Percentiles rank a stretch among this genome's conserved stretches.
Evolutionary conservation across 2,797 vertebrate species (phyloP).

Genomic region (Adelosebastes latens): DNA sequence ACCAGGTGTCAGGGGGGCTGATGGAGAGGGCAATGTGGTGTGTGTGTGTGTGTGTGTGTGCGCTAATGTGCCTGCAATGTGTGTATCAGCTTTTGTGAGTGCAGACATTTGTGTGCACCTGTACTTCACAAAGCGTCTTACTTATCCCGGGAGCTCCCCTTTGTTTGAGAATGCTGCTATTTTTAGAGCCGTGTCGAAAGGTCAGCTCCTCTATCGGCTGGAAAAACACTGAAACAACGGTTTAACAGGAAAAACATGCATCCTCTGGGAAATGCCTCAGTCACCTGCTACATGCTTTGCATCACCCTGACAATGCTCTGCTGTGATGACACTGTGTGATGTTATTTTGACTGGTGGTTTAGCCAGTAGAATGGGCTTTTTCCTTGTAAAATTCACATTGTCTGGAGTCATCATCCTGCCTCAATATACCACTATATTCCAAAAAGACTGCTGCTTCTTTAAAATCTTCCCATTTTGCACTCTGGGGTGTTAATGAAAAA

Average conservation of each 20-base stretch:
- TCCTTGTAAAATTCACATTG: not conserved
- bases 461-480: not conserved
- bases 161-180: conserved; percentile 67
- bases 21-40: conserved; percentile 43
- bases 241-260: conserved; percentile 39
- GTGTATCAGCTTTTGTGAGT: conserved; percentile 4
- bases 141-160: conserved; percentile 60
- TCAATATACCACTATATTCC: not conserved
- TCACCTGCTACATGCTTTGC: conserved; percentile 49
- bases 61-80: conserved; percentile 7
- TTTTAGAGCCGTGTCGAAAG: conserved; percentile 78
- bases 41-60: not conserved
- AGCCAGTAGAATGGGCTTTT: not conserved
- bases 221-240: conserved; percentile 58
- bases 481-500: not conserved
- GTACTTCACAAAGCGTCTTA: conserved; percentile 33
- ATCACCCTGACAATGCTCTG: conserved; percentile 23
- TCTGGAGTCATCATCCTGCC: not conserved
- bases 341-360: conserved; percentile 21
- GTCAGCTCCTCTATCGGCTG: conserved; percentile 65
- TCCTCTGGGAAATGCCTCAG: conserved; percentile 48
- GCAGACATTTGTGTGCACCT: conserved; percentile 10
- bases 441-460: not conserved
- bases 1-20: conserved; percentile 67
- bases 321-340: not conserved